A percentile compares a stretch with the other conserved stretches of the same genome.
Conservation (phyloP, 2,113 vertebrate genomes). For the Syngnathus scovelli region DNA sequence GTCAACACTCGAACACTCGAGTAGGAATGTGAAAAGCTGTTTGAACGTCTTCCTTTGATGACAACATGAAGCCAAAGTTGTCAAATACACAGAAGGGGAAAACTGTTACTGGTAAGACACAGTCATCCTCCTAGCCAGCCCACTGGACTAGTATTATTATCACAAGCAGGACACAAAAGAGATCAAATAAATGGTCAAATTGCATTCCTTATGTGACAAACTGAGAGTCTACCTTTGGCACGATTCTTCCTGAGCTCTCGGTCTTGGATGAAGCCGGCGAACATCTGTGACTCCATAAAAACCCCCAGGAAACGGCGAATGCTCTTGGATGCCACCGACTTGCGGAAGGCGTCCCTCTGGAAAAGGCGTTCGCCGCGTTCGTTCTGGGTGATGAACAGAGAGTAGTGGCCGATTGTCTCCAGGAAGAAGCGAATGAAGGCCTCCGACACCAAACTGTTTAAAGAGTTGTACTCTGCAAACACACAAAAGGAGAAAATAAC, state of each 20-base stretch:
- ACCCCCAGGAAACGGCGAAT: slow-evolving; percentile 96
- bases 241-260: slow-evolving; percentile 90
- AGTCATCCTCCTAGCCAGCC: too few species aligned
- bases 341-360: slow-evolving; percentile 95
- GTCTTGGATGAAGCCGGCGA: slow-evolving; percentile 98
- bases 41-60: background rate
- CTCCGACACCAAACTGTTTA: slow-evolving; percentile 95
- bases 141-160: too few species aligned
- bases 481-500: slow-evolving; percentile 5
- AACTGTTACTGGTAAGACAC: too few species aligned
- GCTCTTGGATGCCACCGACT: slow-evolving; percentile 96
- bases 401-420: slow-evolving; percentile 96
- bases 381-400: slow-evolving; percentile 90
- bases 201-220: background rate
- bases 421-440: slow-evolving; percentile 98
- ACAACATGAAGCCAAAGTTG: too few species aligned
- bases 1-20: background rate
- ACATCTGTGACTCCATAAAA: slow-evolving; percentile 99
- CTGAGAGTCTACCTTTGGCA: slow-evolving; percentile 79
- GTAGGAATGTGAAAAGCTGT: background rate
- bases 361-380: slow-evolving; percentile 89
- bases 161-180: too few species aligned
- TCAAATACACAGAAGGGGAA: too few species aligned
- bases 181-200: background rate
- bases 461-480: slow-evolving; percentile 85